These are phyloP conservation scores for Lamprologus speciosus DNA, from an alignment of 2,113 vertebrate genomes.

Conservation along the genomic window DNA sequence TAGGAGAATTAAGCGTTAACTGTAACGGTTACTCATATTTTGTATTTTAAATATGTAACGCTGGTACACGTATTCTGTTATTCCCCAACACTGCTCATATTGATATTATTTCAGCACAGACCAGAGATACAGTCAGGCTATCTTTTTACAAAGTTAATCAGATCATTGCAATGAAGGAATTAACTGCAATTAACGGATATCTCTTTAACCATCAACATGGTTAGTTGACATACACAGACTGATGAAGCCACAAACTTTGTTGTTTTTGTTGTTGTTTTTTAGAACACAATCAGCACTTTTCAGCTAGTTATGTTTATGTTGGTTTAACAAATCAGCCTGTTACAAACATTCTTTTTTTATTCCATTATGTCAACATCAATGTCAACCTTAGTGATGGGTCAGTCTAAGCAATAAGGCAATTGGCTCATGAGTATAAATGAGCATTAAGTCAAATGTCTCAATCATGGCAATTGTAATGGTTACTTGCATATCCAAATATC, in stretches of 20 bases:
- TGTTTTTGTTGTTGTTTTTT: not conserved
- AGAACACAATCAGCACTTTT: not conserved
- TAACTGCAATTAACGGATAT: not conserved
- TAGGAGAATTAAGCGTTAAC: not conserved
- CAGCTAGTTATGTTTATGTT: not conserved
- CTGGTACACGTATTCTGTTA: not conserved
- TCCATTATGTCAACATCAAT: not conserved
- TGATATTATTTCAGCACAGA: not conserved
- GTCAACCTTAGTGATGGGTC: not conserved
- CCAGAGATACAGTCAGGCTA: not conserved
- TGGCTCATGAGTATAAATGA: not conserved
- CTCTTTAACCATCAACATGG: not conserved
- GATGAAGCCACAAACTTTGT: not conserved
- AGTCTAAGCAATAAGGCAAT: not conserved
- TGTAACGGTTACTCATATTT: not conserved
- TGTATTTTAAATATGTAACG: not conserved
- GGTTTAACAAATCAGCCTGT: not conserved
- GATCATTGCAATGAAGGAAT: not conserved
- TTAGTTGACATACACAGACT: not conserved
- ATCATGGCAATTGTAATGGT: slow-evolving; percentile 10
- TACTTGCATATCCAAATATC: not conserved
- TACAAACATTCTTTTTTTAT: not conserved
- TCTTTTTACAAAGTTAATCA: not conserved
- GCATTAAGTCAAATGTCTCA: not conserved
- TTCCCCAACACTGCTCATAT: not conserved